Evolutionary conservation across 2,113 vertebrate genomes (phyloP), one percentile per base, ranked within the genome.

Genomic region (Ailurus styani): DNA sequence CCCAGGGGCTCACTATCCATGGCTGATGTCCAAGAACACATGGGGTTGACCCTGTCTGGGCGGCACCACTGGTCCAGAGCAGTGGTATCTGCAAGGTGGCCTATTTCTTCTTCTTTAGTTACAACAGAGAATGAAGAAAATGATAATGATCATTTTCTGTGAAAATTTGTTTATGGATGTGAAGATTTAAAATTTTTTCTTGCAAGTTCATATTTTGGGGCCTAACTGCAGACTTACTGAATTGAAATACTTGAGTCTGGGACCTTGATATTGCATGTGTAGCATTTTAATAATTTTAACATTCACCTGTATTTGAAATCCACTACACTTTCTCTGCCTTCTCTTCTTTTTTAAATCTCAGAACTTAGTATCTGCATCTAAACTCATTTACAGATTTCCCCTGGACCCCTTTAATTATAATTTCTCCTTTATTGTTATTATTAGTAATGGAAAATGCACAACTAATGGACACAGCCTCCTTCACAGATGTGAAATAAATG

Each of bases 51-150:
- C 34, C 66, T 37, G 66, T 17, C 66, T 68, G 34, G 34, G 34
- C 7, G 5, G 34, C 8, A 0, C 7, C 0, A 1, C 17, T 0
- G 6, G 62, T 64, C 62, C 29, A 34, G 17, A 68, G n/a, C 34
- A 20, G 34, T 68, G 34, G 66, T n/a, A 1, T 68, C 34, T 68
- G 34, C 66, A 68, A 68, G 34, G 34, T 68, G 66, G n/a, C 17
- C 34, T 20, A n/a, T 66, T 90, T 78, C 20, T 92, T 95, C 13
- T 62, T 81, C 25, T 73, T 85, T 89, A 54, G 5, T 93, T 82
- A 21, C 6, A 77, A 81, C 7, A 85, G 6, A 68, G n/a, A 79
- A 88, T 64, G 18, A 23, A 13, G 13, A 78, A 93, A 91, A 40
- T 6, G 75, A 60, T 14, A 3, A 62, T 75, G 45, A 42, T 25